These are phyloP conservation scores for Thereuonema tuberculata DNA, from an alignment of 1,140 invertebrate species.

Conservation along the genomic window DNA sequence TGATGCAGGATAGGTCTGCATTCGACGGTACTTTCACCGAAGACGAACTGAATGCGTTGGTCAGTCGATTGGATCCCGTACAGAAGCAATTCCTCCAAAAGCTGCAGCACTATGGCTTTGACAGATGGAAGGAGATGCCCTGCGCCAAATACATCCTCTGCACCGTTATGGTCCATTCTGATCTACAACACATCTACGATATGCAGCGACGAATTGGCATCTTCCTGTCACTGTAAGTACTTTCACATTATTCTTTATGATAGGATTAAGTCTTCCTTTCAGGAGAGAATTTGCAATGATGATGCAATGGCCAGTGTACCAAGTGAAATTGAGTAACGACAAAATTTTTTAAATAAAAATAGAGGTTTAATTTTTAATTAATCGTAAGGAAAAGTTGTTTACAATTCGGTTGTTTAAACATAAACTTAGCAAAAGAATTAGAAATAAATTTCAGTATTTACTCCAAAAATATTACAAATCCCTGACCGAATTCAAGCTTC, in stretches of 20 bases:
- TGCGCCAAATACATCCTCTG: constrained; percentile 12
- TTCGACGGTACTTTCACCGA: constrained; percentile 1
- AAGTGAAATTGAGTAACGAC: too few relatives aligned
- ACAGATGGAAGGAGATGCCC: constrained; percentile 10
- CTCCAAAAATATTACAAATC: too few relatives aligned
- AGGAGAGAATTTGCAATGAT: too few relatives aligned
- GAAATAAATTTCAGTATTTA: too few relatives aligned
- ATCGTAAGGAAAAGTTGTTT: too few relatives aligned
- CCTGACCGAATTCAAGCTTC: too few relatives aligned
- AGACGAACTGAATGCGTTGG: constrained; percentile 5
- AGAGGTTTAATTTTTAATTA: too few relatives aligned
- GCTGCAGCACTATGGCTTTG: constrained; percentile 5
- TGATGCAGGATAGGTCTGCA: background rate
- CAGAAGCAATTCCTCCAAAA: constrained; percentile 9
- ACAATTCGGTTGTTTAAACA: too few relatives aligned
- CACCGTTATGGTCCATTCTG: constrained; percentile 9
- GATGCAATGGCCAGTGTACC: too few relatives aligned
- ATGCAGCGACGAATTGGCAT: constrained; percentile 3
- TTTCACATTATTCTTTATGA: too few relatives aligned
- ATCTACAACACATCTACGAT: constrained; percentile 5
- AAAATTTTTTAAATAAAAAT: background rate
- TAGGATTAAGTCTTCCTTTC: too few relatives aligned
- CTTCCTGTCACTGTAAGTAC: constrained; percentile 10
- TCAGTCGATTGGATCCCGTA: constrained; percentile 7
- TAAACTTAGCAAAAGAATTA: too few relatives aligned